Base-by-base conservation (phyloP, 2,888 invertebrate genomes). In the Rotaria socialis region DNA sequence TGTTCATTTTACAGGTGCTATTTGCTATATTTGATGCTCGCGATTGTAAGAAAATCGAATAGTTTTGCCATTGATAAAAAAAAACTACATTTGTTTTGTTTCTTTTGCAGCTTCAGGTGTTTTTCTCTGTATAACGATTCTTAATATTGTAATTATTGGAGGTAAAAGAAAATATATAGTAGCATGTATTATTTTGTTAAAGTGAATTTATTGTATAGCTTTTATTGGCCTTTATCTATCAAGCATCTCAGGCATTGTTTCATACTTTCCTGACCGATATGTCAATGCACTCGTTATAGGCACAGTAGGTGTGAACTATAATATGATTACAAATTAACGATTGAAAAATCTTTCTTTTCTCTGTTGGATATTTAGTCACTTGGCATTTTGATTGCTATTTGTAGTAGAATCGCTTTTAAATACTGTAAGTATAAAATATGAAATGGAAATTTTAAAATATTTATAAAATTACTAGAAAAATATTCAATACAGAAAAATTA, bases 141-240 rank as follows among this genome's bases (percentile, higher is more conserved):
- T 80, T 8, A 80, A 80, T 80, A 80, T 80, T 80, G 75, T 80
- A 24, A n/a, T 80, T 80, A 80, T 80, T 24, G 75, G 75, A 80
- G 75, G 75, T 80, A 80, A 6, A 3, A 80, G 2, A 1, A 56
- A 11, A 67, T 67, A 16, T 67, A 16, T 5, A 75, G 22, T 24
- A 43, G 22, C 35, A 35, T 35, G 35, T 35, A 35, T 35, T 16
- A 47, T 24, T 8, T 24, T 47, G 14, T 47, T 43, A 41, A 24
- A 8, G 0, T 80, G 8, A 24, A 16, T 80, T 43, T 47, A 16
- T 52, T 52, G 2, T 3, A 52, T 24, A 80, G 75, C 75, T 47
- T 80, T 80, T 41, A 47, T 80, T n/a, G 75, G 75, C 11, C 47
- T 80, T 24, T 80, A 80, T 47, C 22, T 80, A 47, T 80, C 75